These are phyloP conservation scores for Euzophera pinguis DNA, from an alignment of 2,888 invertebrate species.

Conservation along the genomic window DNA sequence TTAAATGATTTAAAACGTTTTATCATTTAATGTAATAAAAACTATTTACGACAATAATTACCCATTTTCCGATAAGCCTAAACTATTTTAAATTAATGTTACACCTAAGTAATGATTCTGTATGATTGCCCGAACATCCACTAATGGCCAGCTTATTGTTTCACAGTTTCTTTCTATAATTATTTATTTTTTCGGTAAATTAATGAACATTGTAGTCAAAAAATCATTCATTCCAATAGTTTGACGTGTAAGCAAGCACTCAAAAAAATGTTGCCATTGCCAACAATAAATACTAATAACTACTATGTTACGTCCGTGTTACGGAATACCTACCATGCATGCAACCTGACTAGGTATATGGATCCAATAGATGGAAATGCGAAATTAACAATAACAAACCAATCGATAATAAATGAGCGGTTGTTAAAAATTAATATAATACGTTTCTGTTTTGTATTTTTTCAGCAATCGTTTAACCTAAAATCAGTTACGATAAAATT, in stretches of 20 bases:
- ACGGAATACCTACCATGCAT: too few species aligned
- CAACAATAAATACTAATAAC: neutral
- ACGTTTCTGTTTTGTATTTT: too few species aligned
- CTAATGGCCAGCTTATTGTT: constrained; percentile 31
- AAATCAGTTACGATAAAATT: too few species aligned
- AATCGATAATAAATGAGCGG: too few species aligned
- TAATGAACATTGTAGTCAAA: constrained; percentile 49
- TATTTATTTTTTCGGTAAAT: constrained; percentile 37
- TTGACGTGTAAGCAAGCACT: constrained; percentile 64
- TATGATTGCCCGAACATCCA: constrained; percentile 34
- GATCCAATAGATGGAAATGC: too few species aligned
- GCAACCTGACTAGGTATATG: too few species aligned
- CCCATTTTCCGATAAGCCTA: constrained; percentile 69
- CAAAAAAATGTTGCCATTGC: constrained; percentile 33
- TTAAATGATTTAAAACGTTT: constrained; percentile 19
- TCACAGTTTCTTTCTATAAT: constrained; percentile 28
- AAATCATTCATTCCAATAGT: constrained; percentile 28
- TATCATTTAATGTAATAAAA: constrained; percentile 19
- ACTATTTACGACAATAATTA: constrained; percentile 37
- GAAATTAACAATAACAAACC: too few species aligned
- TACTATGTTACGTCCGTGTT: too few species aligned
- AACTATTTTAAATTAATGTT: constrained; percentile 57
- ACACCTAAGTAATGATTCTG: constrained; percentile 48
- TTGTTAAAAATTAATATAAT: too few species aligned
- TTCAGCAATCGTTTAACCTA: too few species aligned